Base-by-base conservation (phyloP, 2,888 invertebrate genomes). In the Campoletis raptor region DNA sequence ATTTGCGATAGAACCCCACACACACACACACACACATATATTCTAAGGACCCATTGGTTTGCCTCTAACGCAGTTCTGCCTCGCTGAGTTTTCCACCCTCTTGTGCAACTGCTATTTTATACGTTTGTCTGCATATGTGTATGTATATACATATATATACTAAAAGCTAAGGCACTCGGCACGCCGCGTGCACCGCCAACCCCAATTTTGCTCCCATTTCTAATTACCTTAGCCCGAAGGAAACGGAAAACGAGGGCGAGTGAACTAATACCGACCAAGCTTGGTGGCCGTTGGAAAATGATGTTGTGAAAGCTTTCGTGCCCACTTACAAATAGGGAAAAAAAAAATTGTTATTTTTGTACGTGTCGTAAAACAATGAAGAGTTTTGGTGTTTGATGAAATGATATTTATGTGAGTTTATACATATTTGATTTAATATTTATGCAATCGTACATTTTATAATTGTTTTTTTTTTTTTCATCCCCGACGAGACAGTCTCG, bases 221-320 rank as follows among this genome's bases (percentile, higher is more conserved):
- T 87, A 88, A 88, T 88, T 88, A 88, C 88, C 81, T 82, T 88
- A 79, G 81, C 64, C 84, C 77, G 85, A 82, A 81, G 87, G 83
- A 87, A 85, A 78, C 84, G 88, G 61, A 82, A 74, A 82, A 76
- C 76, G 86, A 87, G 79, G 74, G 79, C 76, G 79, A 76, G 85
- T 73, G 81, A 80, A 77, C 77, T 86, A 81, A 86, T 83, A 86
- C 83, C 81, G 81, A 72, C 21, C 67, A 52, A 81, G 67, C 67
- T 45, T 81, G 42, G 57, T 69, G 18, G 72, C 61, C 57, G 81
- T 57, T 78, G 78, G 81, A 81, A 83, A 86, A 86, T 74, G 42
- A 86, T 83, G 77, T 78, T 78, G 83, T 48, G 81, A 81, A 83
- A 86, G 73, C 66, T 67, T 57, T 42, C 57, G 30, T 42, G 70